phyloP scores from a whole-genome alignment of 2,113 vertebrate species.

The Capra hircus region DNA sequence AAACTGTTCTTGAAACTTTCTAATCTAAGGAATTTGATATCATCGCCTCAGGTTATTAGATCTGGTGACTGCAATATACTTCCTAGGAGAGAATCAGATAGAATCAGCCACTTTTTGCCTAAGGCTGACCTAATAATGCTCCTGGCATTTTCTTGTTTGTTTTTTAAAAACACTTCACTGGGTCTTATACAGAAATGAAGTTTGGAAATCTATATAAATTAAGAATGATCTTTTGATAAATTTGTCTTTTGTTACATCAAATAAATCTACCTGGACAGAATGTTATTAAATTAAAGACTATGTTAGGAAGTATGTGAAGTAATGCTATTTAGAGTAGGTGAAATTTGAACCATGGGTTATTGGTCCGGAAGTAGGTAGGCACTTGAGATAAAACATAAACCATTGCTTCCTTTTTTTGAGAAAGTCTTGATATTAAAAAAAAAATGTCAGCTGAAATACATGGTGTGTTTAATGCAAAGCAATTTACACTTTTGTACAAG shows the following conservation, averaged over 20 bases:
- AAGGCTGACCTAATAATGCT: constrained; percentile 1
- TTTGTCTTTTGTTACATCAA: neutral
- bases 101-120: neutral
- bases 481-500: neutral
- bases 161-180: neutral
- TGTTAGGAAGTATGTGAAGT: neutral
- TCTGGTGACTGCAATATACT: neutral
- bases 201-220: neutral
- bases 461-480: neutral
- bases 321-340: neutral
- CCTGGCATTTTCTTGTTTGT: neutral
- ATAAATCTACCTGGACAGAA: neutral
- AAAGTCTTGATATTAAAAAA: neutral
- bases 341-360: neutral
- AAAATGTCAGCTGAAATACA: neutral
- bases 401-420: neutral
- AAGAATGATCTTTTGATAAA: neutral
- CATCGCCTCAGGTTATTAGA: neutral
- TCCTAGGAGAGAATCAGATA: neutral
- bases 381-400: neutral
- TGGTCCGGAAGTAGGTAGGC: neutral
- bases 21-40: neutral
- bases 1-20: neutral
- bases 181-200: neutral
- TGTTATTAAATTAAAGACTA: neutral